Evolutionary conservation across 2,888 invertebrate species (phyloP).

Genomic region (Achlya flavicornis): DNA sequence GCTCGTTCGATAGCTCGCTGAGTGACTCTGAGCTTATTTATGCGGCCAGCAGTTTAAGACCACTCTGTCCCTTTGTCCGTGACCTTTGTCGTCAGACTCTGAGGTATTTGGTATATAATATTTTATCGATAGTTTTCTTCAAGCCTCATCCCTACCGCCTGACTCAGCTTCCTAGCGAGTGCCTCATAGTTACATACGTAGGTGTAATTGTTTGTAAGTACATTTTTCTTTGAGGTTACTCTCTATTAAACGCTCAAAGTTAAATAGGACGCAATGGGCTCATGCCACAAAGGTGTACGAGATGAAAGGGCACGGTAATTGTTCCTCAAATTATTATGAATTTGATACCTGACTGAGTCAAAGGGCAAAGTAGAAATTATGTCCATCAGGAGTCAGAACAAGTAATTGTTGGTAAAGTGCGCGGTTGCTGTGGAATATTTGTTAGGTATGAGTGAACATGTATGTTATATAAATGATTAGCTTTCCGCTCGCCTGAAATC

Average conservation of each 20-base stretch:
- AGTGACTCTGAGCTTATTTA: too few species aligned
- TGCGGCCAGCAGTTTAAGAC: too few species aligned
- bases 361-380: slow-evolving; percentile 53
- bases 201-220: slow-evolving; percentile 82
- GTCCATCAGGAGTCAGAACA: slow-evolving; percentile 18
- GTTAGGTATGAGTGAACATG: neutral
- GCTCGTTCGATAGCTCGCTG: too few species aligned
- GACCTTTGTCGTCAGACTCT: too few species aligned
- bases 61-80: too few species aligned
- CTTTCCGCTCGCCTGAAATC: too few species aligned
- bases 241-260: slow-evolving; percentile 80
- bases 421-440: neutral
- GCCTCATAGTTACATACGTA: slow-evolving; percentile 80
- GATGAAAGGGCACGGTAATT: slow-evolving; percentile 75
- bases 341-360: slow-evolving; percentile 65
- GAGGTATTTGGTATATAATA: neutral
- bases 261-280: slow-evolving; percentile 77
- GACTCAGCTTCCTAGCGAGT: slow-evolving; percentile 76
- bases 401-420: slow-evolving; percentile 2
- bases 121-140: slow-evolving; percentile 33
- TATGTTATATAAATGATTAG: neutral
- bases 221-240: slow-evolving; percentile 84
- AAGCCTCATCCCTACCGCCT: slow-evolving; percentile 55
- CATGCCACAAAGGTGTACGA: slow-evolving; percentile 73
- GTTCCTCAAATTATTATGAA: slow-evolving; percentile 81